Conservation (phyloP, 2,888 invertebrate genomes). For the Physocephala rufipes region DNA sequence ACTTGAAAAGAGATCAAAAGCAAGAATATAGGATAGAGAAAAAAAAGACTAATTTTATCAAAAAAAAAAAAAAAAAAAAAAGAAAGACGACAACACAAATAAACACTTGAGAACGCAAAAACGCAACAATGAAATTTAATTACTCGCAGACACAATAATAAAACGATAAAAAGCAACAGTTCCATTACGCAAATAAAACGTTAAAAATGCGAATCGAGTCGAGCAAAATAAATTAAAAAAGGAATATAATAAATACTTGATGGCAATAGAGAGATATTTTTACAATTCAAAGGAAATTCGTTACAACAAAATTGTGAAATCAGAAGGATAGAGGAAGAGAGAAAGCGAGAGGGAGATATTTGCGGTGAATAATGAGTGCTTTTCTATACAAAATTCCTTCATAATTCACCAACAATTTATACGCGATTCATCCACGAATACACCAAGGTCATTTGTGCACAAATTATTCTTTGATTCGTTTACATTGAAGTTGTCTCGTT, state of each 20-base stretch:
- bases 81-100: not conserved
- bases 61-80: not conserved
- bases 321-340: no score
- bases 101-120: not conserved
- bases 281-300: no score
- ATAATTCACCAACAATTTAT: no score
- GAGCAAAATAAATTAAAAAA: constrained; percentile 59
- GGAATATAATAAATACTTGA: no score
- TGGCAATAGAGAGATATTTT: no score
- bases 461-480: no score
- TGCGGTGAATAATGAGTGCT: no score
- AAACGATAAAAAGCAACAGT: not conserved
- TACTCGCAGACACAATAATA: not conserved
- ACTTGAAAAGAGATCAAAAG: not conserved
- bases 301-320: not conserved
- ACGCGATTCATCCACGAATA: no score
- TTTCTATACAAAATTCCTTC: no score
- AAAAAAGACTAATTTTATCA: not conserved
- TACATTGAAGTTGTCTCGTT: no score
- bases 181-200: constrained; percentile 17
- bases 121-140: not conserved
- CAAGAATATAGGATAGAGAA: not conserved
- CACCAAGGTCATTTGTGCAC: no score
- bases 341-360: no score
- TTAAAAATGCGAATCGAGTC: constrained; percentile 51